Percentiles rank a stretch among this genome's conserved stretches.
Evolutionary conservation across 2,113 vertebrate species (phyloP).

Genomic region (Anarrhichthys ocellatus): DNA sequence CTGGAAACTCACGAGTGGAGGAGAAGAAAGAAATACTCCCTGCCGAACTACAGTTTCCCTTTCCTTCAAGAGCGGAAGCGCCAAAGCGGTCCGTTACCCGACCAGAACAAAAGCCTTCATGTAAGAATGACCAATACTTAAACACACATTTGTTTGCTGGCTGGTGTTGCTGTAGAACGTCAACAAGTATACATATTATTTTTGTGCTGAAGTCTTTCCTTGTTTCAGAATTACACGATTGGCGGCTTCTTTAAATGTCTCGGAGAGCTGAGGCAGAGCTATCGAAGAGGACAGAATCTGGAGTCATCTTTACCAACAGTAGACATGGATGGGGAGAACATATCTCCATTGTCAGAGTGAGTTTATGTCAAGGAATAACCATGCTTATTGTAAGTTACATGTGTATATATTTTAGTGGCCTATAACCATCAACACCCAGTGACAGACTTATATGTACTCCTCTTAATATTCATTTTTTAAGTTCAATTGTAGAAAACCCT

Average conservation of each 20-base stretch:
- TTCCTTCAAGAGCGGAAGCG: conserved; percentile 40
- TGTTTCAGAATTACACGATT: conserved; percentile 67
- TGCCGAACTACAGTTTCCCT: conserved; percentile 58
- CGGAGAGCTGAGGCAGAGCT: conserved; percentile 27
- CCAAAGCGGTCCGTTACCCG: rapidly evolving
- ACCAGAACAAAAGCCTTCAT: conserved; percentile 17
- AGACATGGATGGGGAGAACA: conserved; percentile 24
- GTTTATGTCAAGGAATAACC: conserved; percentile 14
- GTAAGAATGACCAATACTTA: conserved; percentile 45
- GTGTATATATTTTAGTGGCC: background rate
- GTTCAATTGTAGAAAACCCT: background rate
- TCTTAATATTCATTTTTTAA: too few relatives aligned
- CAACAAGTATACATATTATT: background rate
- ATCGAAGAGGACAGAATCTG: background rate
- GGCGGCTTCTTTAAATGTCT: conserved; percentile 78
- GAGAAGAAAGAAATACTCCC: background rate
- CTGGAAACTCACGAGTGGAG: background rate
- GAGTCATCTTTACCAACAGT: conserved; percentile 27
- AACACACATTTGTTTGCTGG: background rate
- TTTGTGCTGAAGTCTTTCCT: background rate
- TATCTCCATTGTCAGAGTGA: conserved; percentile 73
- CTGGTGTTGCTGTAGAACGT: background rate
- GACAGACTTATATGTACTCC: background rate
- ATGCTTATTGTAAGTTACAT: background rate
- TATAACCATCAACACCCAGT: background rate